Percentiles rank a stretch among this genome's conserved stretches.
Evolutionary conservation across 2,113 vertebrate genomes (phyloP).

Genomic region (Perca schrenkii): DNA sequence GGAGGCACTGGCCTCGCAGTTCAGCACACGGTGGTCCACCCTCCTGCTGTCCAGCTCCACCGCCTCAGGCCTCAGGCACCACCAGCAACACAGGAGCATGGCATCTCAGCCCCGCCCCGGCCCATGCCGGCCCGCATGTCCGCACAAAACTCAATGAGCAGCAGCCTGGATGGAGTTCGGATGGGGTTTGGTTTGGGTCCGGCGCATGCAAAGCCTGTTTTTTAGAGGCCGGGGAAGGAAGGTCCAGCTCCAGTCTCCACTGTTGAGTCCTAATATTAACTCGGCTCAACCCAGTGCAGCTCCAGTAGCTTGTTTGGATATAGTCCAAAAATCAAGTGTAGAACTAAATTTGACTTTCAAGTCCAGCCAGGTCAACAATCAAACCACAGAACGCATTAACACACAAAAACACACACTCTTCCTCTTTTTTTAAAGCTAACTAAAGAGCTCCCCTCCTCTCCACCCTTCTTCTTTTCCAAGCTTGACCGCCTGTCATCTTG

Average conservation of each 20-base stretch:
- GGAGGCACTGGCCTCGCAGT: slow-evolving; percentile 82
- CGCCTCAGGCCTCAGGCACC: slow-evolving; percentile 91
- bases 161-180: slow-evolving; percentile 21
- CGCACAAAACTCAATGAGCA: slow-evolving; percentile 6
- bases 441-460: slow-evolving; percentile 40
- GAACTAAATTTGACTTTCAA: slow-evolving; percentile 42
- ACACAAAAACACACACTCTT: slow-evolving; percentile 1
- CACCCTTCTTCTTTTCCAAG: slow-evolving; percentile 49
- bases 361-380: slow-evolving; percentile 31
- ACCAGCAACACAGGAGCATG: slow-evolving; percentile 93
- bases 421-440: slow-evolving; percentile 36
- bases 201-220: neutral
- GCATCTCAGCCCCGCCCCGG: slow-evolving; percentile 83
- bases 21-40: slow-evolving; percentile 87
- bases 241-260: slow-evolving; percentile 40
- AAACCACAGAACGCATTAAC: slow-evolving; percentile 13
- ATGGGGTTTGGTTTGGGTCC: slow-evolving; percentile 8
- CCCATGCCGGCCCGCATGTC: slow-evolving; percentile 71
- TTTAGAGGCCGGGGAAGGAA: neutral
- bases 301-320: slow-evolving; percentile 25
- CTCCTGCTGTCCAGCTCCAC: slow-evolving; percentile 87
- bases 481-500: slow-evolving; percentile 45
- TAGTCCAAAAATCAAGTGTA: slow-evolving; percentile 41
- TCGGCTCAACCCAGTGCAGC: slow-evolving; percentile 25
- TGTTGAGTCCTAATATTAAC: slow-evolving; percentile 7